Base-by-base conservation (phyloP, 2,797 vertebrate species). In the Limosa lapponica region DNA sequence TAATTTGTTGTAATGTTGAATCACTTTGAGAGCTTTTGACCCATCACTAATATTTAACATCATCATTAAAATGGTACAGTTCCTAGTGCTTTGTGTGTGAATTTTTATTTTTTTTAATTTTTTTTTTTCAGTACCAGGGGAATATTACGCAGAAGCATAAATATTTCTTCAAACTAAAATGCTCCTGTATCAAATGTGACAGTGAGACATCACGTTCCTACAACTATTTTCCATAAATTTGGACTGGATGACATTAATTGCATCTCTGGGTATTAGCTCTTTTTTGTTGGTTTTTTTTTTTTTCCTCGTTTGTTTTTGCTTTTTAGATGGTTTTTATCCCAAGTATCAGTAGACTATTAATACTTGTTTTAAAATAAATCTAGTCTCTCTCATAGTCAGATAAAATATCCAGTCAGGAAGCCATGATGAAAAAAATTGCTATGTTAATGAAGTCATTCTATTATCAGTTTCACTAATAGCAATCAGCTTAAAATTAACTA, bases 401-500 rank as follows among this genome's bases (percentile, higher is more conserved):
- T 58, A 66, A 66, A 73, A 62, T 8, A 91, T 11, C n/a, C 46
- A 93, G 58, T 51, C 27, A 82, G 77, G 54, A 94, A 89, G 58
- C 8, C 17, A 44, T 30, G 17, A 61, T 1, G 6, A 90, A 91
- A 89, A 67, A 81, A 36, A 11, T 24, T 6, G 57, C 43, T 28
- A 70, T 48, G 24, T 55, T 85, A 84, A 89, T 69, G 15, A 89
- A 92, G 15, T 51, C 6, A 73, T 44, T 62, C n/a, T 86, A 52
- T 71, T 69, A 70, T 8, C 67, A 89, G 51, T 69, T 81, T 88
- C 32, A 71, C 28, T 70, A 82, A 80, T 1, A 79, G n/a, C 13
- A 65, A 90, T 84, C 89, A 84, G 16, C 46, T 82, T 72, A 82
- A 89, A 82, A 90, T 91, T 82, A 93, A 86, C 55, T 80, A 49